Conservation (phyloP, 2,797 vertebrate species). For the Hirundo rustica region DNA sequence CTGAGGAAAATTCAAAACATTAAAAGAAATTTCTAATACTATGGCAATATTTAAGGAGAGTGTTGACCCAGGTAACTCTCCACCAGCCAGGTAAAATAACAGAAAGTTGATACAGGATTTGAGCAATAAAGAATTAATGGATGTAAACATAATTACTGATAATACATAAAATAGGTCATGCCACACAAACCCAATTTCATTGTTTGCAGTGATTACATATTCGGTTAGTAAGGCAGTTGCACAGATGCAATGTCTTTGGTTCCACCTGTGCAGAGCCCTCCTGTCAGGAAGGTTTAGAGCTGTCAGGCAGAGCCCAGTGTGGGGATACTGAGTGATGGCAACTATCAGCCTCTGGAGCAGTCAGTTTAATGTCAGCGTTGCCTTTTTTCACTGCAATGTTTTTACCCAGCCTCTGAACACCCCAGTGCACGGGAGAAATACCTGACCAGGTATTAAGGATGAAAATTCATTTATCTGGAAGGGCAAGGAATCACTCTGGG, state of each 20-base stretch:
- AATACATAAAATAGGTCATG: slow-evolving; percentile 55
- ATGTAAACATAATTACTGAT: slow-evolving; percentile 5
- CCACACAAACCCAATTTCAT: slow-evolving; percentile 37
- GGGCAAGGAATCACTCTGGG: not conserved
- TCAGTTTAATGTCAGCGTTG: not conserved
- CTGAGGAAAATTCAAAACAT: not conserved
- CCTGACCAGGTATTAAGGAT: not conserved
- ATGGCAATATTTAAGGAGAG: not conserved
- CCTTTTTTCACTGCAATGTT: not conserved
- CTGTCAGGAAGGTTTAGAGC: not conserved
- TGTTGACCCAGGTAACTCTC: not conserved
- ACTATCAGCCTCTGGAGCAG: not conserved
- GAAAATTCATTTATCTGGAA: not conserved
- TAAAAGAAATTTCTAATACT: not conserved
- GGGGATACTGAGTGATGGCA: not conserved
- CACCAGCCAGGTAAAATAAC: not conserved
- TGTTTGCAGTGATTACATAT: not conserved
- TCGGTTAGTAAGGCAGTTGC: not conserved
- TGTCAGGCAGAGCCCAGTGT: not conserved
- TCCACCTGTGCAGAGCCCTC: not conserved
- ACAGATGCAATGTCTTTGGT: not conserved
- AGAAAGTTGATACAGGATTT: slow-evolving; percentile 51
- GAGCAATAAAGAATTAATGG: not conserved
- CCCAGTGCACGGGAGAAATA: not conserved
- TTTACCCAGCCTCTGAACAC: not conserved